phyloP scores from a whole-genome alignment of 53 echinoderm and acorn worm species.

The Stichopus horrens region DNA sequence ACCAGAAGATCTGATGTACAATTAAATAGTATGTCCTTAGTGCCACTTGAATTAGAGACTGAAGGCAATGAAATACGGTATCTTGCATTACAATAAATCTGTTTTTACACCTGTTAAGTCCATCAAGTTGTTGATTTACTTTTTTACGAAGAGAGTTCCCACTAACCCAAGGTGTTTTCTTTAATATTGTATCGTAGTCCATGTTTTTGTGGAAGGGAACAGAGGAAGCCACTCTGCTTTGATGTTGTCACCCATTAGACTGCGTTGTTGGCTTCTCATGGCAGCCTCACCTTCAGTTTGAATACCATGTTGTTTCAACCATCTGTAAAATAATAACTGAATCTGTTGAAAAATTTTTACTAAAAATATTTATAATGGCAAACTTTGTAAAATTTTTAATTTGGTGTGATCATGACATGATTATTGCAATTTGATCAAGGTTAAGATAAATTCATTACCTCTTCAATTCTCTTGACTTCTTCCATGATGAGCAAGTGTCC shows the following conservation, averaged over 20 bases:
- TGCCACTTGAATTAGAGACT: too few relatives aligned
- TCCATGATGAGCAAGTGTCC: slow-evolving; percentile 20
- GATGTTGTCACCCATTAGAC: background rate
- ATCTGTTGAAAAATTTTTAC: background rate
- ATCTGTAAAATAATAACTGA: background rate
- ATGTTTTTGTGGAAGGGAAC: background rate
- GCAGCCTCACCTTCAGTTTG: slow-evolving; percentile 12
- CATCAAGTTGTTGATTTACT: slow-evolving; percentile 15
- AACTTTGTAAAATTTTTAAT: background rate
- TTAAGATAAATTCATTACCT: background rate
- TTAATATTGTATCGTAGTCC: background rate
- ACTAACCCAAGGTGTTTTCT: slow-evolving; percentile 31
- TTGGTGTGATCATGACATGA: background rate
- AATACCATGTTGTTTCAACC: slow-evolving; percentile 7
- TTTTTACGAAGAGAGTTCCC: background rate
- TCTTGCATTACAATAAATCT: background rate
- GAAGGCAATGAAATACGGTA: too few relatives aligned
- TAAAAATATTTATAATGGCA: background rate
- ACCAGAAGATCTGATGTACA: too few relatives aligned
- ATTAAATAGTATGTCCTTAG: too few relatives aligned
- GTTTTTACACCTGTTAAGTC: background rate
- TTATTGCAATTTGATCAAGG: too few relatives aligned
- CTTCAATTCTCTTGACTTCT: slow-evolving; percentile 14
- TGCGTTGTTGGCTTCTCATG: background rate
- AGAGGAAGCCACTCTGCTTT: slow-evolving; percentile 32